Percentiles rank a stretch among this genome's conserved stretches.
phyloP scores from a whole-genome alignment of 2,797 vertebrate species.

The Alosa sapidissima region DNA sequence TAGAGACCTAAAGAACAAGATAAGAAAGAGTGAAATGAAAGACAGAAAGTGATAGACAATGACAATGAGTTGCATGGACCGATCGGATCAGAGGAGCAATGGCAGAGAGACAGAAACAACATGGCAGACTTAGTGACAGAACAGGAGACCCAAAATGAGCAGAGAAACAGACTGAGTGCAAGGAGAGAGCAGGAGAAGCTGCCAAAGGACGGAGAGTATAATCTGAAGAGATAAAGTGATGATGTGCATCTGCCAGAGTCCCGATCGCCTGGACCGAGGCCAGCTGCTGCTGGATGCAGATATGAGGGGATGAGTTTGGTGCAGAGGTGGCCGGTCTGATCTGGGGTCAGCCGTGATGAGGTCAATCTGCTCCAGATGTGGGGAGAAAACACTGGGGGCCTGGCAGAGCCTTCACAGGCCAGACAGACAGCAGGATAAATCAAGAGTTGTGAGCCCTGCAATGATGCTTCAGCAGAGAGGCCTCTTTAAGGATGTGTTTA shows the following conservation, averaged over 20 bases:
- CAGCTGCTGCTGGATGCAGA: conserved; percentile 15
- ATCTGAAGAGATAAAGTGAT: background rate
- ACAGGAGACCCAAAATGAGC: background rate
- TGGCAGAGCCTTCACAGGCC: conserved; percentile 33
- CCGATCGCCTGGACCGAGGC: background rate
- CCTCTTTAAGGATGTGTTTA: background rate
- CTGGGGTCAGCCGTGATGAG: background rate
- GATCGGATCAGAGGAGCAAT: too few relatives aligned
- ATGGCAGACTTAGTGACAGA: background rate
- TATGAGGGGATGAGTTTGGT: background rate
- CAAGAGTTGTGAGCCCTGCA: background rate
- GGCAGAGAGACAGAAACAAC: too few relatives aligned
- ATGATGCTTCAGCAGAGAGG: background rate
- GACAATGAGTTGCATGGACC: too few relatives aligned
- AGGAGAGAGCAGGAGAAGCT: background rate
- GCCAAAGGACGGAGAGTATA: background rate
- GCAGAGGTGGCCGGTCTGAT: background rate
- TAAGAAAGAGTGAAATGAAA: conserved; percentile 1
- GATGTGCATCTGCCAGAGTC: background rate
- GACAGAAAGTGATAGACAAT: conserved; percentile 26
- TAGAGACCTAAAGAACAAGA: conserved; percentile 25
- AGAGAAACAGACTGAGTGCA: background rate
- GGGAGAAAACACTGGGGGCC: background rate
- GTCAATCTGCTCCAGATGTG: conserved; percentile 13
- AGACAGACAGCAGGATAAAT: conserved; percentile 22